phyloP scores from a whole-genome alignment of 1,140 invertebrate species.

The Caenorhabditis remanei region DNA sequence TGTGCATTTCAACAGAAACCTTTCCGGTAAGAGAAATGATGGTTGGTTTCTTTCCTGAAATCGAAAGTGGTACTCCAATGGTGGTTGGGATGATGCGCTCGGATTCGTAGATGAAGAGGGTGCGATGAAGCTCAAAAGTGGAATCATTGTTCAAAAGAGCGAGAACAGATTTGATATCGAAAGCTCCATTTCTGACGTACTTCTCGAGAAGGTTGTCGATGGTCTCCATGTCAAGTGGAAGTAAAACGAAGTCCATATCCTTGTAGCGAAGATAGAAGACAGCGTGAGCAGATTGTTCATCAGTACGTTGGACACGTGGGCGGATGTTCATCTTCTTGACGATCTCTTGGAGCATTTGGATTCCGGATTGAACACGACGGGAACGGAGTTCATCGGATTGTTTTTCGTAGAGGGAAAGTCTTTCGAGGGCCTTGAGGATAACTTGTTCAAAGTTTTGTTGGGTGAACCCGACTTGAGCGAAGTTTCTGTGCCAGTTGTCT shows the following conservation, averaged over 20 bases:
- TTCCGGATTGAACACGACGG: conserved; percentile 27
- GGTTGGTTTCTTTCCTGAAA: conserved; percentile 63
- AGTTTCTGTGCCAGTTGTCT: conserved; percentile 65
- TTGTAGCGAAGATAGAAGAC: conserved; percentile 66
- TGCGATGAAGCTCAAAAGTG: conserved; percentile 50
- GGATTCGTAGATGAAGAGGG: conserved; percentile 58
- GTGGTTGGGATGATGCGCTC: conserved; percentile 67
- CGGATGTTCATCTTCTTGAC: conserved; percentile 57
- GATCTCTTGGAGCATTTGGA: conserved; percentile 62
- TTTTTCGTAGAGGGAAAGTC: conserved; percentile 17
- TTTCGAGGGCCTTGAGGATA: conserved; percentile 63
- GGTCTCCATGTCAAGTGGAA: conserved; percentile 58
- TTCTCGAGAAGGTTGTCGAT: conserved; percentile 62
- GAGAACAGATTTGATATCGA: conserved; percentile 63
- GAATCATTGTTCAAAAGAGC: conserved; percentile 25
- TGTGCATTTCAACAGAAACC: conserved; percentile 36
- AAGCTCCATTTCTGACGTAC: conserved; percentile 62
- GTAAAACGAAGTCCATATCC: conserved; percentile 64
- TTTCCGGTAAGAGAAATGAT: conserved; percentile 58
- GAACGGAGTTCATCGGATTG: conserved; percentile 44
- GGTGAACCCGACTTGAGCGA: conserved; percentile 65
- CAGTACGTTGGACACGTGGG: conserved; percentile 55
- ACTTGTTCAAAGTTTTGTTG: conserved; percentile 68
- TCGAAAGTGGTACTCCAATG: conserved; percentile 67
- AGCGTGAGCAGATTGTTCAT: conserved; percentile 55